These are phyloP conservation scores for Clostera curtula DNA, from an alignment of 2,888 invertebrate genomes.

Conservation along the genomic window DNA sequence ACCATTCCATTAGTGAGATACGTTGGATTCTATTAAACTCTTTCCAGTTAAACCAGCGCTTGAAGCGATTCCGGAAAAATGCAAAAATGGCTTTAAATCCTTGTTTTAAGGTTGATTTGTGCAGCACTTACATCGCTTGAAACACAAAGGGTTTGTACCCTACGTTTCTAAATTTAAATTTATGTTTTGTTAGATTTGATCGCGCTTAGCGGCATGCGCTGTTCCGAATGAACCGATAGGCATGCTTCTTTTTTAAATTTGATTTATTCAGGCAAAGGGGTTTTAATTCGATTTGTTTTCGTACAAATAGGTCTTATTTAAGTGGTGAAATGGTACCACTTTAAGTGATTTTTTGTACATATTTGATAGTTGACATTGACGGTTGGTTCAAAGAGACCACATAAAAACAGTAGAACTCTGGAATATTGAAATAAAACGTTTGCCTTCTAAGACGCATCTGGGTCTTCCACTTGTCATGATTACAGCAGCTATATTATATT, in stretches of 20 bases:
- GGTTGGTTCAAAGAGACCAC: neutral
- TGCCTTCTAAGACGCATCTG: too few relatives aligned
- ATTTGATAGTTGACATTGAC: too few relatives aligned
- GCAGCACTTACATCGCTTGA: conserved; percentile 30
- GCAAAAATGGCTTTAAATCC: conserved; percentile 7
- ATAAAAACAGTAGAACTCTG: too few relatives aligned
- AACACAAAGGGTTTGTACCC: conserved; percentile 44
- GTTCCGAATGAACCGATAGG: conserved; percentile 50
- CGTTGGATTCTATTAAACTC: conserved; percentile 66
- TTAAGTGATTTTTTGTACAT: too few relatives aligned
- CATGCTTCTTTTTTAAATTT: conserved; percentile 49
- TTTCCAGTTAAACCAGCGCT: conserved; percentile 48
- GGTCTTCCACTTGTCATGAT: too few relatives aligned
- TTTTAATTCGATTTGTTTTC: conserved; percentile 39
- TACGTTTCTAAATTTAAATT: conserved; percentile 71
- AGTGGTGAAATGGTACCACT: too few relatives aligned
- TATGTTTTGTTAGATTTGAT: conserved; percentile 74
- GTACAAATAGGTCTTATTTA: conserved; percentile 24
- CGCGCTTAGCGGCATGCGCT: conserved; percentile 61
- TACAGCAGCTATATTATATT: too few relatives aligned
- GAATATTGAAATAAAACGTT: too few relatives aligned
- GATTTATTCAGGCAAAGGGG: conserved; percentile 57
- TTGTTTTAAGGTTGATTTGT: conserved; percentile 9
- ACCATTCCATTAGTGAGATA: conserved; percentile 68
- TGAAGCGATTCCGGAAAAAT: conserved; percentile 21